phyloP scores from a whole-genome alignment of 2,888 invertebrate genomes.

The Stenurella melanura region DNA sequence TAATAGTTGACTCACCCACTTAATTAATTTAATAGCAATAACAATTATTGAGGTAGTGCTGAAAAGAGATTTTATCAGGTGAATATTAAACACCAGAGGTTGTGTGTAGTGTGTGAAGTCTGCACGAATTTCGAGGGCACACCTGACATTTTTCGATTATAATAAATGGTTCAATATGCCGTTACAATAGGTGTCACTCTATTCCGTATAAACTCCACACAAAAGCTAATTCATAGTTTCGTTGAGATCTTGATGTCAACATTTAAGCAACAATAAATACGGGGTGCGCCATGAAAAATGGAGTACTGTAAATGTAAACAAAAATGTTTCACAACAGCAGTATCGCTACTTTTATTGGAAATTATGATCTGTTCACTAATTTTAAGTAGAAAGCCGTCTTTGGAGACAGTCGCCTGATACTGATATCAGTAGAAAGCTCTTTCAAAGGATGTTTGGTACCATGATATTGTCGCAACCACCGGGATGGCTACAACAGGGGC shows the following conservation, averaged over 20 bases:
- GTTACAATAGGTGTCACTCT: conserved; percentile 7
- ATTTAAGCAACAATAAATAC: conserved; percentile 15
- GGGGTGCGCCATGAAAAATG: too few species aligned
- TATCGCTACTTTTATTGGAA: too few species aligned
- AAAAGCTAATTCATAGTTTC: conserved; percentile 20
- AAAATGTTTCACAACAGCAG: too few species aligned
- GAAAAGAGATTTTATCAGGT: conserved; percentile 13
- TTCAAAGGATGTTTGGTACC: too few species aligned
- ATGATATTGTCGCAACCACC: too few species aligned
- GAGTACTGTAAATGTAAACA: too few species aligned
- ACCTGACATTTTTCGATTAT: conserved; percentile 19
- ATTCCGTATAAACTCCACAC: not conserved
- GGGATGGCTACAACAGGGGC: too few species aligned
- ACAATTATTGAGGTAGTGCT: not conserved
- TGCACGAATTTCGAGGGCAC: not conserved
- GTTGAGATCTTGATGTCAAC: conserved; percentile 18
- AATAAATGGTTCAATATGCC: conserved; percentile 6
- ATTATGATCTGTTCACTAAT: too few species aligned
- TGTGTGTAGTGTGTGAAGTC: not conserved
- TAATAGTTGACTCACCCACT: conserved; percentile 20
- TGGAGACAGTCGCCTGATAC: too few species aligned
- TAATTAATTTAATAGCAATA: conserved; percentile 12
- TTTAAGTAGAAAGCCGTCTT: too few species aligned
- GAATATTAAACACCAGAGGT: not conserved
- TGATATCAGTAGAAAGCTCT: too few species aligned